Base-by-base conservation (phyloP, 1,140 invertebrate species). In the Mizuhopecten yessoensis region DNA sequence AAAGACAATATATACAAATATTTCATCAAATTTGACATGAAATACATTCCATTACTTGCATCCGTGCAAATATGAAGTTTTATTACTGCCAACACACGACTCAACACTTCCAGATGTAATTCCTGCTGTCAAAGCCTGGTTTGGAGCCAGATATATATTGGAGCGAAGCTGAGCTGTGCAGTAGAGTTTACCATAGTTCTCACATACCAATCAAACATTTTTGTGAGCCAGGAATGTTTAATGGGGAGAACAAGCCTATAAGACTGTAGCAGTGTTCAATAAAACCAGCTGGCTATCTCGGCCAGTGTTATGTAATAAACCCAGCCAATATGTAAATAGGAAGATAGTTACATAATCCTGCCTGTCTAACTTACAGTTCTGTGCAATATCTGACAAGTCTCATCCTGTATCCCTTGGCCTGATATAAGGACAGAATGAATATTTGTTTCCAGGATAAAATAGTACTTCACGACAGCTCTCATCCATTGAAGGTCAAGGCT, bases 171-270 rank as follows among this genome's bases (percentile, higher is more conserved):
- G 42, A 1, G 1, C 42, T 45, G 42, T 45, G 42, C 17, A n/a
- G n/a, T 45, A 17, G 17, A 29, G 57, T 75, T n/a, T 9, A n/a
- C 57, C 23, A n/a, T 75, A 75, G n/a, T 75, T n/a, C 11, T 75
- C 57, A 75, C 57, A 75, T 75, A 75, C 57, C 57, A 75, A 29
- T 75, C 23, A 23, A 75, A 29, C 57, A n/a, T 75, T 75, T 75
- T 75, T 75, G 57, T 75, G 10, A 45, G 42, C 1, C 57, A 29
- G n/a, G 57, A 75, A 75, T 75, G n/a, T 75, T 75, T 75, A 75
- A 75, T 75, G 15, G 23, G 11, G 57, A 17, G 5, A 5, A 17
- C 45, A 2, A 1, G 57, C 23, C 23, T n/a, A 13, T 39, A 5
- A 39, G 36, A 7, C 13, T n/a, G n/a, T n/a, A n/a, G n/a, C 36